Conservation (phyloP, 2,888 invertebrate genomes). For the Caenorhabditis sinica region DNA sequence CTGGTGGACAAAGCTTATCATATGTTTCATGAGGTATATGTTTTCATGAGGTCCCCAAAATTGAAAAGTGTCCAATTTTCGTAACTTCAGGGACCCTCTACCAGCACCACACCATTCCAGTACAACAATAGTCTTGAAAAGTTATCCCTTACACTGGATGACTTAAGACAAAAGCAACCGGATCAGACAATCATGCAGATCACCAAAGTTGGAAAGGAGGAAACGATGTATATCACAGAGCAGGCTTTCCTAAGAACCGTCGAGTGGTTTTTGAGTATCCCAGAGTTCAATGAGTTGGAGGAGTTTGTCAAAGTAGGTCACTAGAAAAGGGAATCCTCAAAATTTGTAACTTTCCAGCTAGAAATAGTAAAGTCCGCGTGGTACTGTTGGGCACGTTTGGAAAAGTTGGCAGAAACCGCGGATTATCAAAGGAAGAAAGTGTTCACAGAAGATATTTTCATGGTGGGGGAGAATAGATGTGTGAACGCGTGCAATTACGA, state of each 20-base stretch:
- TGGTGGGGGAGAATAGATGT: constrained; percentile 24
- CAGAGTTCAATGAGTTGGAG: constrained; percentile 39
- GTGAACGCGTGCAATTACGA: constrained; percentile 4
- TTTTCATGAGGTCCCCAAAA: no score
- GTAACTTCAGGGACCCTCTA: background rate
- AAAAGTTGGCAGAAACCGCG: constrained; percentile 48
- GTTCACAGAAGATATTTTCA: background rate
- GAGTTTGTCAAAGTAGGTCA: constrained; percentile 32
- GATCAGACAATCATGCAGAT: constrained; percentile 12
- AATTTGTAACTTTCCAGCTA: background rate
- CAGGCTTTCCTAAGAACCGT: constrained; percentile 33
- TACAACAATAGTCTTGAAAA: constrained; percentile 36
- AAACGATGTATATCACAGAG: constrained; percentile 41
- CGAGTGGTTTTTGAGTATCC: constrained; percentile 46
- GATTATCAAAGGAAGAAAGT: constrained; percentile 19
- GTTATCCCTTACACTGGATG: constrained; percentile 9
- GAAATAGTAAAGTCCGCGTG: constrained; percentile 40
- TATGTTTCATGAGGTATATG: constrained; percentile 30
- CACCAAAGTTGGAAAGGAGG: constrained; percentile 34
- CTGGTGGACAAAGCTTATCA: background rate
- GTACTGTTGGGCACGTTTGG: constrained; percentile 35
- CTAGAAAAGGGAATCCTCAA: no score
- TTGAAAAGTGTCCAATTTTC: no score
- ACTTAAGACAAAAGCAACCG: constrained; percentile 31
- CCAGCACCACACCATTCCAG: background rate